Evolutionary conservation across 2,113 vertebrate species (phyloP).

Genomic region (Heteronetta atricapilla): DNA sequence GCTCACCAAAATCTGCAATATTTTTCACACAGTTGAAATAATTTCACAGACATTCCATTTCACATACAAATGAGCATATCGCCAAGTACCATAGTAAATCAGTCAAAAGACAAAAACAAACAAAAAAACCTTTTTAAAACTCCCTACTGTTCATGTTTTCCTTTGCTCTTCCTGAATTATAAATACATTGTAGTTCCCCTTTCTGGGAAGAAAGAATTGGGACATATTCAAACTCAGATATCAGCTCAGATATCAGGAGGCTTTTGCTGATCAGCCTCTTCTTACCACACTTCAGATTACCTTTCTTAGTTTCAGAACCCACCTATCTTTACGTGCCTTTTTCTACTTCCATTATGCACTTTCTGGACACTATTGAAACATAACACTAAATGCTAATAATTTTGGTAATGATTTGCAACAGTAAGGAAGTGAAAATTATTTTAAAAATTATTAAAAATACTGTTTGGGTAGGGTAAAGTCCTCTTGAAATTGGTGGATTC

Average conservation of each 20-base stretch:
- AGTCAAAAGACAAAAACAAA: neutral
- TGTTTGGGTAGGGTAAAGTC: neutral
- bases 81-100: neutral
- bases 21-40: neutral
- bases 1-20: neutral
- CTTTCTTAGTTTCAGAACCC: neutral
- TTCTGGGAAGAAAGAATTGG: too few species aligned
- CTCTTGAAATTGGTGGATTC: neutral
- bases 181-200: neutral
- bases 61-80: neutral
- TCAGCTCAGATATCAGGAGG: neutral
- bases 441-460: neutral
- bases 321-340: neutral
- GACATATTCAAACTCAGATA: too few species aligned
- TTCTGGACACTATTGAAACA: neutral
- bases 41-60: neutral
- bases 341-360: neutral
- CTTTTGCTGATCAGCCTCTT: neutral
- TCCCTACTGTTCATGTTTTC: neutral
- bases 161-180: neutral
- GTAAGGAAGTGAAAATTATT: neutral
- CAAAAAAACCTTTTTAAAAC: neutral
- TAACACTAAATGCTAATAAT: neutral
- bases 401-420: neutral
- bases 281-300: neutral